phyloP scores from a whole-genome alignment of 1,140 invertebrate species.

The Heliconius melpomene region DNA sequence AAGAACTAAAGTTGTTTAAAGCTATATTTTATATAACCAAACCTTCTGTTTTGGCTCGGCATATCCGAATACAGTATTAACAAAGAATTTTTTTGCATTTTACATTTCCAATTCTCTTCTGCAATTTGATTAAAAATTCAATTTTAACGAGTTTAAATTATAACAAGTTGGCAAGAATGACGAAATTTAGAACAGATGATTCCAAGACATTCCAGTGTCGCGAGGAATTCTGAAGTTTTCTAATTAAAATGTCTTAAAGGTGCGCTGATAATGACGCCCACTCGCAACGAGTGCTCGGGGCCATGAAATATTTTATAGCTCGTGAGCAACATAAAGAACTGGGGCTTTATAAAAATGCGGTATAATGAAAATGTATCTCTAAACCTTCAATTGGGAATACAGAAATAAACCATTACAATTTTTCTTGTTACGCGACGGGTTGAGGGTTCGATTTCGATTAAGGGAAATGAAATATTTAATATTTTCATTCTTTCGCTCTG shows the following conservation, averaged over 20 bases:
- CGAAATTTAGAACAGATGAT: conserved; percentile 28
- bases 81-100: background rate
- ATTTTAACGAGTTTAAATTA: conserved; percentile 12
- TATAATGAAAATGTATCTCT: background rate
- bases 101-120: background rate
- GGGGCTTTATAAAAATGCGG: background rate
- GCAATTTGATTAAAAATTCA: background rate
- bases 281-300: background rate
- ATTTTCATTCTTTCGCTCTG: too few relatives aligned
- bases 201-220: conserved; percentile 29
- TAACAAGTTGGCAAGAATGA: conserved; percentile 15
- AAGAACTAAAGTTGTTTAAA: background rate
- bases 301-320: conserved; percentile 1
- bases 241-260: conserved; percentile 50
- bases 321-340: background rate
- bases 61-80: background rate
- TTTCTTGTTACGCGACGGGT: background rate
- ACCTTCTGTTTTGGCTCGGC: background rate
- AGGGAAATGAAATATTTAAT: too few relatives aligned
- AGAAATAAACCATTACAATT: background rate
- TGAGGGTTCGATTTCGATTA: too few relatives aligned
- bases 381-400: background rate
- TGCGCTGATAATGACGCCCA: conserved; percentile 31
- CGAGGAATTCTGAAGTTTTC: conserved; percentile 47
- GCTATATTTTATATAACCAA: background rate